These are phyloP conservation scores for Epinephelus awoara DNA, from an alignment of 2,797 vertebrate genomes.

Conservation along the genomic window DNA sequence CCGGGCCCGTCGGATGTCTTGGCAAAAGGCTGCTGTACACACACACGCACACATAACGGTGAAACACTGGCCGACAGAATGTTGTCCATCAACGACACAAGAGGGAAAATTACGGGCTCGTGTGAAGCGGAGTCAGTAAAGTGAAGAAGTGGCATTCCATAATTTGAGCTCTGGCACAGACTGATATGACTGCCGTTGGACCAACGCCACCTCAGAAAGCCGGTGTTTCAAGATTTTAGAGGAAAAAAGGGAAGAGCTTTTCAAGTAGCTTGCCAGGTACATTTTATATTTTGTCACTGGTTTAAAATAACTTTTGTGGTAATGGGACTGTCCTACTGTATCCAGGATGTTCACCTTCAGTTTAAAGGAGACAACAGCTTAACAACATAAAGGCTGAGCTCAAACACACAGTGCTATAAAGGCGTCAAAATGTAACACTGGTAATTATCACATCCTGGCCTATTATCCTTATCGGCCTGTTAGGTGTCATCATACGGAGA, in stretches of 20 bases:
- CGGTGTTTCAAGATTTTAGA: conserved; percentile 43
- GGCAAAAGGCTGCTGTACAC: conserved; percentile 55
- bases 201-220: conserved; percentile 38
- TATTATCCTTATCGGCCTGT: neutral
- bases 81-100: conserved; percentile 74
- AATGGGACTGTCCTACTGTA: neutral
- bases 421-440: neutral
- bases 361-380: conserved; percentile 1
- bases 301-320: conserved; percentile 20
- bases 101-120: conserved; percentile 61
- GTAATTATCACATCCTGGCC: conserved; percentile 2
- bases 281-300: conserved; percentile 17
- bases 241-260: neutral
- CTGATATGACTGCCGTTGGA: conserved; percentile 62
- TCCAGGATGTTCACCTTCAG: conserved; percentile 12
- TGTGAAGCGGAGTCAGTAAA: conserved; percentile 65
- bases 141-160: conserved; percentile 65
- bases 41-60: conserved; percentile 28
- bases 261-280: conserved; percentile 2
- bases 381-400: conserved; percentile 21
- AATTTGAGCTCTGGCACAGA: conserved; percentile 69
- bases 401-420: neutral
- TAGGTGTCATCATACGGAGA: neutral
- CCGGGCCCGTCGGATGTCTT: conserved; percentile 61
- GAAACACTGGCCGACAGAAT: conserved; percentile 70